Base-by-base conservation (phyloP, 2,113 vertebrate genomes). In the Strigops habroptila region DNA sequence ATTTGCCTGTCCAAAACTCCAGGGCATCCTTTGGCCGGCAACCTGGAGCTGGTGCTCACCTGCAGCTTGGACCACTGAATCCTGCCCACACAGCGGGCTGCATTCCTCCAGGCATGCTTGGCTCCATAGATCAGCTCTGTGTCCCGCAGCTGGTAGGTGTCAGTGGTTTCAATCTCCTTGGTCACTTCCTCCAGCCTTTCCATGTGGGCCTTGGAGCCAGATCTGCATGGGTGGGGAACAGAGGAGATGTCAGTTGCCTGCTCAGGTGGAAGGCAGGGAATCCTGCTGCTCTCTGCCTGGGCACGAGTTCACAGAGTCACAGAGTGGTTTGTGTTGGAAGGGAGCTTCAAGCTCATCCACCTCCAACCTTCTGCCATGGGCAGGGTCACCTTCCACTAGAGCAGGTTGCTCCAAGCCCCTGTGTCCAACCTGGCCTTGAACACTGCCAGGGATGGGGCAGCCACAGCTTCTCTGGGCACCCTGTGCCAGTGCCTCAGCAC, bases 21-120 rank as follows among this genome's bases (percentile, higher is more conserved):
- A 39, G 31, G 3, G 14, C 5, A 6, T 8, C 43, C 51, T 28
- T 10, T 23, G 33, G 35, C 41, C 84, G 39, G 51, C 31, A 30
- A 12, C 6, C 8, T 31, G 15, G 46, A 33, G 16, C 1, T 14
- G 6, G 10, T 5, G 25, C 96, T 70, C 52, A 99, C 99, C 99
- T 99, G 99, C 63, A 99, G 98, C 96, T 99, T 99, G 96, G 99
- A 99, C 99, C 99, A 99, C 97, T 99, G 99, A 94, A 99, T 99
- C 95, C 99, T 98, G 80, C 99, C 99, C 3, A 99, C 99, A 0
- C 99, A 99, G 22, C 99, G 98, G 18, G 99, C 97, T 4, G 99
- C 99, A 1, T 99, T 99, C 52, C 99, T 97, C 99, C 99, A 99
- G 92, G 99, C 99, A 0, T 99, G 99, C 91, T 99, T 99, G 86